Evolutionary conservation across 2,113 vertebrate genomes (phyloP).

Genomic region (Nothobranchius kuhntae): DNA sequence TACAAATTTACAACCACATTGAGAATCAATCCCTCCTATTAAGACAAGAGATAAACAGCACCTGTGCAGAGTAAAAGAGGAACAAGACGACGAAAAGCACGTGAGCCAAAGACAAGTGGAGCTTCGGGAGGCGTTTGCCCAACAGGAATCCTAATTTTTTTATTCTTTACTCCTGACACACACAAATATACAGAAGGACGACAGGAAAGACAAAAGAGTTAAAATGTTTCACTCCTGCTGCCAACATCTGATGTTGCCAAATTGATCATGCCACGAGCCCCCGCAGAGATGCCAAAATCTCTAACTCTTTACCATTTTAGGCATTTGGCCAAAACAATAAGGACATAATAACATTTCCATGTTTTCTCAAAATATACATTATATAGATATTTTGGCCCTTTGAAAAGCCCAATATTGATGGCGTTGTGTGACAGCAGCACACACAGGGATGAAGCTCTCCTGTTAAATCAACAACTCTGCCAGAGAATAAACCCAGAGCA

Average conservation of each 20-base stretch:
- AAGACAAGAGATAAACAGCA: constrained; percentile 21
- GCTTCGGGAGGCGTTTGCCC: constrained; percentile 39
- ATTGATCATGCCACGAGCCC: constrained; percentile 64
- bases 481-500: constrained; percentile 56
- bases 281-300: constrained; percentile 64
- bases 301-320: constrained; percentile 65
- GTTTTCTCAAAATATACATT: constrained; percentile 68
- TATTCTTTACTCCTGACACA: constrained; percentile 44
- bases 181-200: constrained; percentile 30
- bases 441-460: constrained; percentile 45
- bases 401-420: constrained; percentile 44
- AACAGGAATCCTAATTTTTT: constrained; percentile 48
- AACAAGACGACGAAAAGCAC: constrained; percentile 21
- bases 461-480: constrained; percentile 58
- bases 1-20: constrained; percentile 44
- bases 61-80: constrained; percentile 13
- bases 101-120: constrained; percentile 45
- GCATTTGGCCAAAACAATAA: constrained; percentile 68
- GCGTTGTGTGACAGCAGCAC: constrained; percentile 57
- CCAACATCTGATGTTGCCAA: constrained; percentile 63
- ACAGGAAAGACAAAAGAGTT: constrained; percentile 30
- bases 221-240: constrained; percentile 49
- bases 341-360: constrained; percentile 70
- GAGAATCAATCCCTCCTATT: constrained; percentile 20
- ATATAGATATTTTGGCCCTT: background rate